phyloP scores from a whole-genome alignment of 2,888 invertebrate genomes.

The Eristalinus sepulchralis region DNA sequence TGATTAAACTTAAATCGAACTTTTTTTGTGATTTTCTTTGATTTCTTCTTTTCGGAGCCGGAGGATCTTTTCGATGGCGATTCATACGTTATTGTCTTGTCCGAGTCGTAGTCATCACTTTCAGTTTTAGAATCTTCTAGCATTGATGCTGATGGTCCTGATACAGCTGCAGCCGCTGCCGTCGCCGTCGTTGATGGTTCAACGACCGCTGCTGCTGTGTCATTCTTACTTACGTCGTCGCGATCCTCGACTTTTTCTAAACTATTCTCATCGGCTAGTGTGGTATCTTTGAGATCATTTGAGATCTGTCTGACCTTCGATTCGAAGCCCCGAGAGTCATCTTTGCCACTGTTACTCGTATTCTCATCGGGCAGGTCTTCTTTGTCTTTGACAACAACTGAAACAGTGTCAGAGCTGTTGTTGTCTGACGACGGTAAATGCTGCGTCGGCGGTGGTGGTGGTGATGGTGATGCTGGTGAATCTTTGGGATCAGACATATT shows the following conservation, averaged over 20 bases:
- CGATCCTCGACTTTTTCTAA: conserved; percentile 54
- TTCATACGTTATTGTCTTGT: conserved; percentile 60
- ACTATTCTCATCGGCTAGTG: conserved; percentile 73
- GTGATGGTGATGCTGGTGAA: conserved; percentile 71
- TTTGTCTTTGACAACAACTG: conserved; percentile 48
- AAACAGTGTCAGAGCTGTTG: conserved; percentile 36
- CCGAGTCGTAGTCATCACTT: conserved; percentile 59
- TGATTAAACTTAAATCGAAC: conserved; percentile 57
- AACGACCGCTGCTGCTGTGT: background rate
- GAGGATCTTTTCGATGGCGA: conserved; percentile 60
- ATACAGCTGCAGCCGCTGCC: background rate
- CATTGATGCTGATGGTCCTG: background rate
- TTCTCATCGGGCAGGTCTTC: conserved; percentile 43
- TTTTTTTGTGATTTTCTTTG: conserved; percentile 61
- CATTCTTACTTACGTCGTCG: background rate
- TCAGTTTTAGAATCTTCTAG: conserved; percentile 48
- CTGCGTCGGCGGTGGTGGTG: conserved; percentile 70
- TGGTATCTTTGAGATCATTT: conserved; percentile 77
- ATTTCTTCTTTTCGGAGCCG: conserved; percentile 50
- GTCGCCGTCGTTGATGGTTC: background rate
- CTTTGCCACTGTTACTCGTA: conserved; percentile 47
- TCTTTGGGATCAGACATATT: conserved; percentile 62
- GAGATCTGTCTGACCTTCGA: conserved; percentile 78
- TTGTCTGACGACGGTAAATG: conserved; percentile 23
- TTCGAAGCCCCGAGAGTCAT: conserved; percentile 74